A percentile compares a stretch with the other conserved stretches of the same genome.
Evolutionary conservation across 2,888 invertebrate genomes (phyloP).

Genomic region (Cybosia mesomella): DNA sequence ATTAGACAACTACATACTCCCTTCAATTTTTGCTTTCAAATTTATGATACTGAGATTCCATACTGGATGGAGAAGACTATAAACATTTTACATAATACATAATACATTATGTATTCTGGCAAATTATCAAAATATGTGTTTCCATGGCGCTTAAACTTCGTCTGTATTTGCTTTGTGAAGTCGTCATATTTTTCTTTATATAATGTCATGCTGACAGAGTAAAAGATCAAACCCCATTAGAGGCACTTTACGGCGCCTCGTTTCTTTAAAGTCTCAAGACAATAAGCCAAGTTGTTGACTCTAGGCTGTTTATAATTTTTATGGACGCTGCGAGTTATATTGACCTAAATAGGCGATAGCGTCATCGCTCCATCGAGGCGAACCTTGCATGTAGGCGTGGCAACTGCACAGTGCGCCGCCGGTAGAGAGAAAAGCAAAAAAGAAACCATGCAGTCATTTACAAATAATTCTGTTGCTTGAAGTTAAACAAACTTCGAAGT

Average conservation of each 20-base stretch:
- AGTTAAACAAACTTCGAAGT: conserved; percentile 24
- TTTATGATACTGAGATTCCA: conserved; percentile 28
- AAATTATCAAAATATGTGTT: conserved; percentile 51
- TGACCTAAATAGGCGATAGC: conserved; percentile 82
- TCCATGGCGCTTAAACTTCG: conserved; percentile 49
- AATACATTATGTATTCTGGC: conserved; percentile 55
- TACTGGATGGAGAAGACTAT: conserved; percentile 5
- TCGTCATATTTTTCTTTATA: conserved; percentile 32
- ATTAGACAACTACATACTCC: conserved; percentile 45
- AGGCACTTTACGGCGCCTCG: conserved; percentile 15
- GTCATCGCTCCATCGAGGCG: conserved; percentile 72
- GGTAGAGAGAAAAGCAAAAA: conserved; percentile 29
- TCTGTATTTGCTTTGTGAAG: conserved; percentile 43
- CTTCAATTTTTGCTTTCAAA: conserved; percentile 34
- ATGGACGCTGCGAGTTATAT: conserved; percentile 71
- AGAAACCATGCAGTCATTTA: conserved; percentile 21
- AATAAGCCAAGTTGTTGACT: conserved; percentile 35
- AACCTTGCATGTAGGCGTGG: conserved; percentile 72
- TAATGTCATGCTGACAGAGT: conserved; percentile 11
- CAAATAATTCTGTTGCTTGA: conserved; percentile 24
- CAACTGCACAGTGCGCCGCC: conserved; percentile 51
- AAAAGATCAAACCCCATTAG: conserved; percentile 13
- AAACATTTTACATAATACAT: conserved; percentile 38
- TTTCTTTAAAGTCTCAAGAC: conserved; percentile 25
- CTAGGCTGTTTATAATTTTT: conserved; percentile 69